Evolutionary conservation across 2,888 invertebrate genomes (phyloP), one percentile per base, ranked within the genome.

Genomic region (Nemoura dubitans): DNA sequence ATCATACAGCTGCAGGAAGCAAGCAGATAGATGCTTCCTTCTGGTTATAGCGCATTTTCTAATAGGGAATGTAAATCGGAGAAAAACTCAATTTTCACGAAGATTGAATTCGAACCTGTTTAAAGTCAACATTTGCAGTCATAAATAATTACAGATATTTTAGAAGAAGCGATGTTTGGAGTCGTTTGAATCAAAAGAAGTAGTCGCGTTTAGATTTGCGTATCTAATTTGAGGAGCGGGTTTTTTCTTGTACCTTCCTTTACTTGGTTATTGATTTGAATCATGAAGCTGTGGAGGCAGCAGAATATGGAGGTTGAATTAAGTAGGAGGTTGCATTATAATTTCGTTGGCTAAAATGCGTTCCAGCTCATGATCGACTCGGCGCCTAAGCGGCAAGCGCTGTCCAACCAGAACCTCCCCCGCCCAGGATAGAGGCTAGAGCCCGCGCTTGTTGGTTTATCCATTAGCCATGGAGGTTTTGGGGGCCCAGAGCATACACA

Each of bases 401-500:
- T 36, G 59, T 59, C 14, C 14, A 59, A 59, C 6, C 59, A 3
- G 59, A 59, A 59, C 14, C 3, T 59, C 21, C 59, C 59, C 59
- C 28, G 0, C 27, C 76, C 76, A 3, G 78, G 5, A 10, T 10
- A 28, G 0, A 2, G 10, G 78, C 78, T 28, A 27, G 10, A 82
- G 0, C 30, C 30, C 26, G 0, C 30, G 82, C 26, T 59, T 82
- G 82, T 82, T 30, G 82, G 82, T 30, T 82, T 82, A 30, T 82
- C 82, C 82, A 82, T 82, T 82, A 82, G 82, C 82, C 27, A 28
- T 0, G 25, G 21, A 82, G 82, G 28, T 28, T 25, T 28, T 14
- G n/a, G 82, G 30, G 82, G n/a, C 82, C 82, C 29, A 30, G 21
- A 82, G 59, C 59, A 82, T 82, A 82, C 82, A 82, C 82, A 82